Evolutionary conservation across 2,888 invertebrate species (phyloP), one percentile per base, ranked within the genome.

Genomic region (Tipula unca): DNA sequence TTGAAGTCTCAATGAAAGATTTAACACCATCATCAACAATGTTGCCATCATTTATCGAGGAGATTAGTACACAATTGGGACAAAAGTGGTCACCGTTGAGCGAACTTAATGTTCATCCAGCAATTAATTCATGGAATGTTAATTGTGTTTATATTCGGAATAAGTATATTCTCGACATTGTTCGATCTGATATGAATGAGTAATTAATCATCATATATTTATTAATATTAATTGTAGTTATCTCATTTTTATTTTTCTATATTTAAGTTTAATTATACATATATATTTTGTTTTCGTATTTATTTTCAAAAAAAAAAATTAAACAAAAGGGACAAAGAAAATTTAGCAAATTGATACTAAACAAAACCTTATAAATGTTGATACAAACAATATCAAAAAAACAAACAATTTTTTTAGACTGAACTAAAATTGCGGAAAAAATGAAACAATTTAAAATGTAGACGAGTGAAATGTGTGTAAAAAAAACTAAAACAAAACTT

Each of bases 1-100:
- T 91, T 13, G 91, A 91, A 87, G 89, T 91, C n/a, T 90, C 91
- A 36, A 89, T 90, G 89, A 88, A 90, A 86, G 90, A 90, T 86
- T 89, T 89, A 87, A 87, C 89, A 84, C 88, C 89, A 35, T 35
- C 83, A n/a, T 83, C 83, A 14, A 88, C 88, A 84, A 88, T 88
- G 86, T 88, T 88, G 87, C 88, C 89, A 54, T 89, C 89, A 32
- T 89, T 89, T 87, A 89, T 89, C 86, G 89, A 89, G 90, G 90
- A 90, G 89, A 90, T 91, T 87, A 89, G 89, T 87, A 87, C 89
- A 5, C 87, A 90, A 86, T 88, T 91, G 86, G 90, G 90, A 14
- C 89, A 90, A 86, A 89, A 89, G 85, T 91, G 91, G 91, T 88
- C 88, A 48, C 89, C 90, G 8, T 87, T 89, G 2, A 88, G 88